Evolutionary conservation across 2,797 vertebrate species (phyloP), one percentile per base, ranked within the genome.

Genomic region (Sebastes alutus): DNA sequence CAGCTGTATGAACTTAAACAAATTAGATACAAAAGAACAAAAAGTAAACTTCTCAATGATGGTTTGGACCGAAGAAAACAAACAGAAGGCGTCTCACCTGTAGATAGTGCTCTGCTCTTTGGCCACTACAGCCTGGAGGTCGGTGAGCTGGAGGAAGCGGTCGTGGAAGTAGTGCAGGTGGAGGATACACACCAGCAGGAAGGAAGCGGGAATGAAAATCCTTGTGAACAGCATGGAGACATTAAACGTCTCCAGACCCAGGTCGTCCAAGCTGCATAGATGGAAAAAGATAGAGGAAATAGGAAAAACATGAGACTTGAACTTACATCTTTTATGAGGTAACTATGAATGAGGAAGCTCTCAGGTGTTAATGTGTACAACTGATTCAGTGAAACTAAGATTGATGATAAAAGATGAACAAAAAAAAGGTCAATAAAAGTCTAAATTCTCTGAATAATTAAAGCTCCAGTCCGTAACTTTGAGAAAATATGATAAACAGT

Each of bases 81-180:
- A 58, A 52, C 18, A 29, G 1, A 16, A 3, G 1, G 22, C 3
- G 35, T 75, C 85, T 91, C 93, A 99, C 98, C 98, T 99, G 95
- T 99, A 99, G 93, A 99, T 97, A 38, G 96, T 95, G 93, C 96
- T 99, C 88, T 99, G 95, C 88, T 99, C 96, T 93, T 99, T 99
- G 87, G 97, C 97, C 89, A 96, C 95, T 49, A 99, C 96, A 64
- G 97, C 97, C 92, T 98, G 98, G 49, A 99, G 96, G 95, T 99
- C 98, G 0, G 98, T 99, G 91, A 99, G 98, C 89, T 97, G 92
- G 20, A 99, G 97, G 89, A 99, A 99, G 33, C 85, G 95, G 77
- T 99, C 97, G 32, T 99, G 99, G 93, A 99, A 99, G 86, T 99
- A 99, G 95, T 99, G 98, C 77, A 99, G 95, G 91, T 99, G 98